Base-by-base conservation (phyloP, 2,888 invertebrate species). In the Apamea crenata region DNA sequence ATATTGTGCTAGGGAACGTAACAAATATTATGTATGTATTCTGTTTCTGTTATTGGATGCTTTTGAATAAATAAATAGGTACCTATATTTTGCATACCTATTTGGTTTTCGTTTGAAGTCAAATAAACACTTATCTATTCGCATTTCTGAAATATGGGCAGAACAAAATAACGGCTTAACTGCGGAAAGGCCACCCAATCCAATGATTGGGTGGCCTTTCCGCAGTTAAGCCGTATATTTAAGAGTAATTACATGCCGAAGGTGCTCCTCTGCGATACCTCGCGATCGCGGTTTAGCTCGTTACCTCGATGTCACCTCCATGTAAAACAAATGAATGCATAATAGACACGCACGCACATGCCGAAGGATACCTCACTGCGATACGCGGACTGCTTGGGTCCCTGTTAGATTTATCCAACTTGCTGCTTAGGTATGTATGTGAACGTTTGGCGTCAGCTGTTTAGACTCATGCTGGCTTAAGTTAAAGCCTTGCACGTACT, bases 21-120 rank as follows among this genome's bases (percentile, higher is more conserved):
- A 95, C 95, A 96, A 96, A 96, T 95, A 96, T 95, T 94, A 93
- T 93, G 91, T 93, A 94, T 90, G 89, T 77, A 78, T 87, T 81
- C 79, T 91, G 89, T 90, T 90, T 87, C 87, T 92, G 89, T 93
- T 92, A 89, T 92, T 89, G 78, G 82, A 82, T 44, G 73, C 72
- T 75, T 88, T 87, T 87, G 79, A 71, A 90, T 89, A 90, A 91
- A 92, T 92, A 91, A 89, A 90, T 88, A 89, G 63, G 56, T 87
- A 87, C 44, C 53, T n/a, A 29, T 74, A 61, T 81, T 86, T 85
- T 84, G 36, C 65, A 79, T 87, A 77, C 36, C n/a, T 77, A 70
- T 75, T 79, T 84, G 25, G 56, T 69, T 87, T 73, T 70, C 32
- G 10, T 21, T 7, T 40, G 14, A 72, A 65, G 16, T 69, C 73